Evolutionary conservation across 1,140 invertebrate genomes (phyloP), one percentile per base, ranked within the genome.

Genomic region (Pseudoatta argentina): DNA sequence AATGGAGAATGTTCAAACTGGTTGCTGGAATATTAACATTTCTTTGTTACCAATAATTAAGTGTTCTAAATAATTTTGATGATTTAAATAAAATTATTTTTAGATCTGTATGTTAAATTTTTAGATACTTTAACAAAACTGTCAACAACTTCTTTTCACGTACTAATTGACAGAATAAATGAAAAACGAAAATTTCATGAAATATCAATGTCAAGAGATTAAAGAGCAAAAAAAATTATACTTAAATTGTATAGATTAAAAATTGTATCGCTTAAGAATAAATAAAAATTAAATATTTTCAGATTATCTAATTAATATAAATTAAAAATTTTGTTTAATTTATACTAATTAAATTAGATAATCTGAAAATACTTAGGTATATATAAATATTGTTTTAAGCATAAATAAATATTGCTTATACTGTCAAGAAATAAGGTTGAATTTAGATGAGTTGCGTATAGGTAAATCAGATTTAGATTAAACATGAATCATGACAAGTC

Each of bases 401-500:
- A 44, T 44, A 51, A 51, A 51, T 51, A 51, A 51, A 51, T 16
- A 44, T 44, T 39, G 39, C 8, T 39, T 44, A 44, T 44, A 16
- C 48, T 51, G 12, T 51, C 61, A 53, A 66, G 39, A 34, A 18
- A 78, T 34, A 39, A 53, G 61, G 7, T 78, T 78, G 61, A 51
- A 64, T 78, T 53, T 53, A 34, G 24, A 66, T 27, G 63, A 67
- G 48, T 53, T 30, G 12, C n/a, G 14, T 55, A 48, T 53, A 44
- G 27, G 3, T 55, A 79, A 79, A 79, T 79, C 61, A 79, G 27
- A 48, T 79, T 79, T 79, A 34, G 44, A 79, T 79, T 66, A 67
- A 79, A 78, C 61, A 34, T 53, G 44, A 78, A 64, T 78, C 75
- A 21, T 78, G 76, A 78, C 59, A 78, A 59, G 76, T 64, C 76